Evolutionary conservation across 2,797 vertebrate species (phyloP), one percentile per base, ranked within the genome.

Genomic region (Typhlichthys eigenmanni): DNA sequence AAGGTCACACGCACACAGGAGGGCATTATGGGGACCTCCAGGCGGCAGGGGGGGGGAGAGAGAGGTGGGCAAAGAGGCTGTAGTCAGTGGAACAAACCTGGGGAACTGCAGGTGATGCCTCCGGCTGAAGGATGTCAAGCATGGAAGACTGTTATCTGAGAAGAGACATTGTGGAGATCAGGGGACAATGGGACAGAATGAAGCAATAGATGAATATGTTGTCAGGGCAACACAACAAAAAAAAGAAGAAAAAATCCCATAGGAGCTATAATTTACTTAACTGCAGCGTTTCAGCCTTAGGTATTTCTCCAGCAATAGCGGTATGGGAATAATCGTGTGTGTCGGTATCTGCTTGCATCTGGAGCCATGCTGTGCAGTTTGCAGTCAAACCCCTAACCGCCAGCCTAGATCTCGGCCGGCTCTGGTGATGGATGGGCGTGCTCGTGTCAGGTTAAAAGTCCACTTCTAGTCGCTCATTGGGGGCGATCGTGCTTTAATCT

Each of bases 361-460:
- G 24, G 24, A 24, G 24, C 24, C 24, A 24, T 24, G 24, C 24
- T 24, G 24, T 24, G 24, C 24, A 24, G 24, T 24, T 24, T 24
- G 38, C 38, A 43, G 9, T 43, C 38, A 43, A 43, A 9, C 38
- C 38, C 38, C 76, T 69, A 77, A 81, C 78, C 82, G 67, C 82
- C 24, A 90, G 88, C 78, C 78, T 80, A 79, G 85, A 81, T 85
- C 87, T 81, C 47, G 49, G 53, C 78, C 66, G 58, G 65, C 65
- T 63, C 13, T n/a, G 54, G 76, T 88, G 82, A 90, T 84, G 69
- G 75, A 87, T 85, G 62, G 70, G 79, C 62, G 76, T 78, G 77
- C 83, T 83, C 76, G 75, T 85, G 72, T 78, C 74, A 67, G 81
- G 82, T 83, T 87, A 86, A 88, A 86, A 84, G 84, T 82, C 73